Evolutionary conservation across 1,140 invertebrate genomes (phyloP).

Genomic region (Zeugodacus cucurbitae): DNA sequence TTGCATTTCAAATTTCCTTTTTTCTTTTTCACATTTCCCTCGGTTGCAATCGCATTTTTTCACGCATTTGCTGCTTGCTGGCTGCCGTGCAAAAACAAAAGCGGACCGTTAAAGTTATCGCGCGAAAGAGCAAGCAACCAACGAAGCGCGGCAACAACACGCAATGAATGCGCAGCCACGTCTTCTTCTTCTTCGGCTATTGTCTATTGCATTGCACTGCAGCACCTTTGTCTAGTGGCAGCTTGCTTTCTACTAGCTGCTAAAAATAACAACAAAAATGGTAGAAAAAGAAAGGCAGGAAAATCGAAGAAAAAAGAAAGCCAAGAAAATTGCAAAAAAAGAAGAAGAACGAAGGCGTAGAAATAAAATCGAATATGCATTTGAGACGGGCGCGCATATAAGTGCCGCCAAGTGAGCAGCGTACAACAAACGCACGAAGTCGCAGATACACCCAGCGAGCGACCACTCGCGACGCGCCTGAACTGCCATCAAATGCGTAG

Average conservation of each 20-base stretch:
- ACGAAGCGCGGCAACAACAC: background rate
- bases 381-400: background rate
- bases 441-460: background rate
- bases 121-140: background rate
- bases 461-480: background rate
- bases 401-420: background rate
- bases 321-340: too few species aligned
- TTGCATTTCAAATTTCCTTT: background rate
- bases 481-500: background rate
- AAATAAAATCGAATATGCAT: background rate
- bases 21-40: background rate
- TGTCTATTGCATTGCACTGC: background rate
- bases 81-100: background rate
- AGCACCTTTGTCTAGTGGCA: background rate
- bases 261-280: background rate
- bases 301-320: too few species aligned
- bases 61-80: background rate
- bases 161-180: slow-evolving; percentile 1
- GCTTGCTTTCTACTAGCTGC: background rate
- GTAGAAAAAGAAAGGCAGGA: background rate
- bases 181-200: background rate
- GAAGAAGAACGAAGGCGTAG: too few species aligned
- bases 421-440: background rate
- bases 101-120: background rate
- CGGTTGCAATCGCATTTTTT: background rate